Conservation (phyloP, 1,140 invertebrate genomes). For the Pseudomyrmex dendroicus region DNA sequence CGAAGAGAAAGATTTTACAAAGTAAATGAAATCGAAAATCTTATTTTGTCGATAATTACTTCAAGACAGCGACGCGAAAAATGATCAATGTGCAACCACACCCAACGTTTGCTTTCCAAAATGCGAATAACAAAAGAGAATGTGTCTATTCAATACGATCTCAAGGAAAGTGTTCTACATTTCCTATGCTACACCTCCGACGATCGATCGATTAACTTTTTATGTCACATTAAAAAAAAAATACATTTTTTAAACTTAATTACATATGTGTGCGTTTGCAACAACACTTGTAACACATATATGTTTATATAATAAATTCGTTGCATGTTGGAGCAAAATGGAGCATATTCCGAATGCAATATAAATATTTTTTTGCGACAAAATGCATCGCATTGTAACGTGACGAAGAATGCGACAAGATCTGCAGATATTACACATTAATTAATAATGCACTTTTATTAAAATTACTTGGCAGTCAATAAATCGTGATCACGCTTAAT, state of each 20-base stretch:
- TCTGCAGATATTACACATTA: not conserved
- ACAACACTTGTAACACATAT: constrained; percentile 9
- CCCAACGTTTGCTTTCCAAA: constrained; percentile 67
- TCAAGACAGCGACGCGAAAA: not conserved
- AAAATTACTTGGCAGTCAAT: not conserved
- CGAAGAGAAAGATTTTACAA: too few species aligned
- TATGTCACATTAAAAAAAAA: not conserved
- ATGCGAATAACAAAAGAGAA: constrained; percentile 66
- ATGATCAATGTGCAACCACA: constrained; percentile 30
- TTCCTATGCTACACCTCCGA: not conserved
- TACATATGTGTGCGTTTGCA: not conserved
- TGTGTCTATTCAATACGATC: constrained; percentile 4
- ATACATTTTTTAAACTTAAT: not conserved
- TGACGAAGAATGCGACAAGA: too few species aligned
- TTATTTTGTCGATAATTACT: not conserved
- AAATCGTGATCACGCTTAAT: not conserved
- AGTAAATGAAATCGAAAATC: not conserved
- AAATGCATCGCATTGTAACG: not conserved
- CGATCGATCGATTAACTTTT: constrained; percentile 8
- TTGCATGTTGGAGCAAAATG: not conserved
- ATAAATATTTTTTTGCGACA: too few species aligned
- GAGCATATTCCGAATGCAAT: not conserved
- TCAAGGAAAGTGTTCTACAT: constrained; percentile 57
- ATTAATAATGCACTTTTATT: not conserved
- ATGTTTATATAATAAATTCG: not conserved